Base-by-base conservation (phyloP, 2,888 invertebrate genomes). In the Lypha dubia region DNA sequence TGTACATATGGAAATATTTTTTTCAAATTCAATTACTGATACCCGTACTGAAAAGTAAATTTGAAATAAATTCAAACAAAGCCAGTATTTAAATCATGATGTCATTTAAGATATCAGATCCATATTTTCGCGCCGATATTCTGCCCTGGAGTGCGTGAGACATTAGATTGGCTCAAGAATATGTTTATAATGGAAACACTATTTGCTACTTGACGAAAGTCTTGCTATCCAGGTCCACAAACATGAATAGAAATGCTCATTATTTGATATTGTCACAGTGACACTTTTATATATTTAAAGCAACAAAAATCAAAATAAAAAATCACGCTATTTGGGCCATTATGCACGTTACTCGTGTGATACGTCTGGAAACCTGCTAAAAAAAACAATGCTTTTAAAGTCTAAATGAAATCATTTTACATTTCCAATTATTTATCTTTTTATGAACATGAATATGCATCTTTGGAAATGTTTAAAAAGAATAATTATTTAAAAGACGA, bases 361-460 rank as follows among this genome's bases (percentile, higher is more conserved):
- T 56, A 28, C 28, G 56, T 2, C 20, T 8, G n/a, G 8, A 56
- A 13, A 1, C 17, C 17, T 11, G 24, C 24, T 53, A 20, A 38
- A 17, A 38, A 28, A 32, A 58, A 58, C 8, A 17, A n/a, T 20
- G 6, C 15, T 35, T 35, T 9, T 35, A 46, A 73, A 38, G 17
- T 71, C 35, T 53, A 62, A 83, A 83, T 53, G 58, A 73, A 77
- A 82, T 70, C 74, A 82, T 71, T n/a, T n/a, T 82, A 65, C 56
- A 77, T 83, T 62, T 60, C 49, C 58, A 76, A 73, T 73, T 65
- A 77, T 77, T 44, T 77, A 63, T 51, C 49, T 77, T 44, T 73
- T n/a, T 44, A 56, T 74, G 56, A 38, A 56, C 62, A 77, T 68
- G 41, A 76, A 71, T 77, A 62, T 76, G 65, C 60, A 63, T 68